Percentiles rank a stretch among this genome's conserved stretches.
These are phyloP conservation scores for Zaprionus taronus DNA, from an alignment of 1,140 invertebrate species.

Conservation along the genomic window DNA sequence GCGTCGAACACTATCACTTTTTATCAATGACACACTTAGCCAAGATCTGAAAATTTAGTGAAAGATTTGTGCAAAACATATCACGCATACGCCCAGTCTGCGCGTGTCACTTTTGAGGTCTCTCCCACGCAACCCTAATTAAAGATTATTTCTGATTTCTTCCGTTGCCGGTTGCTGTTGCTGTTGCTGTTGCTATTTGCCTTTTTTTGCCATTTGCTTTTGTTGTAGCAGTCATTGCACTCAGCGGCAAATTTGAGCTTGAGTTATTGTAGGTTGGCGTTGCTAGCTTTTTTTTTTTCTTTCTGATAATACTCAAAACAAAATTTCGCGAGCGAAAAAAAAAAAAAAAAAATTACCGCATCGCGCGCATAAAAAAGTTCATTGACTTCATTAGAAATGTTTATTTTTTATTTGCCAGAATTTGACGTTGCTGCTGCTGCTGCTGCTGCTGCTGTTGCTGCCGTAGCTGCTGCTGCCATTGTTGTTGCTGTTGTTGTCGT, in stretches of 20 bases:
- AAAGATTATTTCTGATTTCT: conserved; percentile 38
- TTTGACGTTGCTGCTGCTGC: conserved; percentile 35
- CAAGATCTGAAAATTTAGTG: conserved; percentile 12
- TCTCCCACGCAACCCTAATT: conserved; percentile 24
- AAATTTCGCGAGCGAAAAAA: conserved; percentile 63
- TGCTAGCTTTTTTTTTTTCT: conserved; percentile 28
- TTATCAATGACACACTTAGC: conserved; percentile 49
- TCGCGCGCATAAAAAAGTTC: conserved; percentile 78
- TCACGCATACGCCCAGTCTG: conserved; percentile 37
- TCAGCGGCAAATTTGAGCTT: conserved; percentile 37
- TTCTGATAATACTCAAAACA: conserved; percentile 66
- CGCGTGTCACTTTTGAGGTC: background rate
- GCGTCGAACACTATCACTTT: conserved; percentile 56
- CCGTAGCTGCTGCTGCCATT: conserved; percentile 29
- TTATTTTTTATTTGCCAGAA: conserved; percentile 44
- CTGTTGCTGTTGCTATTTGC: conserved; percentile 41
- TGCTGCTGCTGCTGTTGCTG: conserved; percentile 48
- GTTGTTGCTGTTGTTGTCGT: conserved; percentile 2
- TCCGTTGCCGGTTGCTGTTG: conserved; percentile 38
- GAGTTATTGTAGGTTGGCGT: conserved; percentile 34
- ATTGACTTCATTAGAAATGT: conserved; percentile 76
- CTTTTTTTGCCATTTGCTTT: conserved; percentile 35
- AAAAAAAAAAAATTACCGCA: conserved; percentile 71
- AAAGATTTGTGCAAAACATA: background rate
- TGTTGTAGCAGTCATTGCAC: conserved; percentile 74